Conservation (phyloP, 2,113 vertebrate species). For the Euleptes europaea region DNA sequence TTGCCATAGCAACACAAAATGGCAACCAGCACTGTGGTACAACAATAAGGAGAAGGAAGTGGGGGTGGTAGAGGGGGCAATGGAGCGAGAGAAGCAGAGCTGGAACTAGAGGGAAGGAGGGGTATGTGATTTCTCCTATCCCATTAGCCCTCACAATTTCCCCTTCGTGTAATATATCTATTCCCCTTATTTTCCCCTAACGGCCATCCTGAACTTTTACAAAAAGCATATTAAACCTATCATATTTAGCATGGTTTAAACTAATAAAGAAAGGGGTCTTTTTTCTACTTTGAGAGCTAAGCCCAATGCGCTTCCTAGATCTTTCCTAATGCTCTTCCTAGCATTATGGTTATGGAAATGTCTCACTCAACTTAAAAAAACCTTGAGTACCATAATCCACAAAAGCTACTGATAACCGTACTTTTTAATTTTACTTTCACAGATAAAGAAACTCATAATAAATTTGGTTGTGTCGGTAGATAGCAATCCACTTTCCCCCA, state of each 20-base stretch:
- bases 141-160: too few species aligned
- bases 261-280: fast-evolving
- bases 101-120: too few species aligned
- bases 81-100: too few species aligned
- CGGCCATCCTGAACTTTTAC: too few species aligned
- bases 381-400: background rate
- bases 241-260: background rate
- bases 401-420: background rate
- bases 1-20: too few species aligned
- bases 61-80: too few species aligned
- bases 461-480: background rate
- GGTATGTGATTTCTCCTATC: too few species aligned
- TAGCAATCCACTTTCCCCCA: background rate
- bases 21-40: too few species aligned
- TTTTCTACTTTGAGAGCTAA: background rate
- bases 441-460: background rate
- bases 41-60: too few species aligned
- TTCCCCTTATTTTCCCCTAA: background rate
- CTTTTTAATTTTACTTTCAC: background rate
- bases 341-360: background rate
- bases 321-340: background rate
- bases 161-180: background rate
- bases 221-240: too few species aligned
- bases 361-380: too few species aligned
- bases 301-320: background rate